A percentile compares a stretch with the other conserved stretches of the same genome.
Evolutionary conservation across 2,113 vertebrate genomes (phyloP).

Genomic region (Nesoenas mayeri): DNA sequence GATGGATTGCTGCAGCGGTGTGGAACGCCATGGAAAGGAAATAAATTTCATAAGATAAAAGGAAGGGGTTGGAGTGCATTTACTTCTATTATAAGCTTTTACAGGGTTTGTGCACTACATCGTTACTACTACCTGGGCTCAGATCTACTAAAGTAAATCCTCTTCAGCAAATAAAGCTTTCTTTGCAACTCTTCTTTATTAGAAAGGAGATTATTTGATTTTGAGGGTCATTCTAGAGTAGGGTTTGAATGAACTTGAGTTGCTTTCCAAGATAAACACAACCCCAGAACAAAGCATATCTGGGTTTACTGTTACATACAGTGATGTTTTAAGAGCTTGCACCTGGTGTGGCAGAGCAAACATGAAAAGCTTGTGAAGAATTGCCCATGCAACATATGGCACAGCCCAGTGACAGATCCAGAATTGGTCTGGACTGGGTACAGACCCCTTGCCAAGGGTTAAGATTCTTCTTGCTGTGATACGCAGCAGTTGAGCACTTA

Average conservation of each 20-base stretch:
- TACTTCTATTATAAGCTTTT: slow-evolving; percentile 38
- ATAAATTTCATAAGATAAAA: slow-evolving; percentile 54
- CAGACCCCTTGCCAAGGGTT: not conserved
- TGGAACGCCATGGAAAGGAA: not conserved
- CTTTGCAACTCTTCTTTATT: slow-evolving; percentile 30
- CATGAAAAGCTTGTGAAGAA: slow-evolving; percentile 42
- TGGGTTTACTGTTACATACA: slow-evolving; percentile 49
- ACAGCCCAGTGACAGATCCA: slow-evolving; percentile 8
- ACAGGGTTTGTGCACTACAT: not conserved
- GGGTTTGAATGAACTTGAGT: slow-evolving; percentile 48
- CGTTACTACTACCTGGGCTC: slow-evolving; percentile 19
- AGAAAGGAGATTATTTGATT: slow-evolving; percentile 49
- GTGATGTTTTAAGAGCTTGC: slow-evolving; percentile 41
- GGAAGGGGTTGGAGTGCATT: slow-evolving; percentile 23
- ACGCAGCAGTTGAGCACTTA: not conserved
- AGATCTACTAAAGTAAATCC: slow-evolving; percentile 40
- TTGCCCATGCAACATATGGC: slow-evolving; percentile 37
- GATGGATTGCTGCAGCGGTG: slow-evolving; percentile 31
- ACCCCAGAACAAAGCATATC: slow-evolving; percentile 57
- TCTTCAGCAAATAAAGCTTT: slow-evolving; percentile 48
- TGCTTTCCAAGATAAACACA: slow-evolving; percentile 61
- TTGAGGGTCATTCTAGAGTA: slow-evolving; percentile 60
- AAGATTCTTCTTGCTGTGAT: not conserved
- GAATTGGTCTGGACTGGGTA: not conserved
- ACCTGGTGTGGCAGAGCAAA: slow-evolving; percentile 7